These are phyloP conservation scores for Spodoptera frugiperda DNA, from an alignment of 1,140 invertebrate genomes.

Conservation along the genomic window DNA sequence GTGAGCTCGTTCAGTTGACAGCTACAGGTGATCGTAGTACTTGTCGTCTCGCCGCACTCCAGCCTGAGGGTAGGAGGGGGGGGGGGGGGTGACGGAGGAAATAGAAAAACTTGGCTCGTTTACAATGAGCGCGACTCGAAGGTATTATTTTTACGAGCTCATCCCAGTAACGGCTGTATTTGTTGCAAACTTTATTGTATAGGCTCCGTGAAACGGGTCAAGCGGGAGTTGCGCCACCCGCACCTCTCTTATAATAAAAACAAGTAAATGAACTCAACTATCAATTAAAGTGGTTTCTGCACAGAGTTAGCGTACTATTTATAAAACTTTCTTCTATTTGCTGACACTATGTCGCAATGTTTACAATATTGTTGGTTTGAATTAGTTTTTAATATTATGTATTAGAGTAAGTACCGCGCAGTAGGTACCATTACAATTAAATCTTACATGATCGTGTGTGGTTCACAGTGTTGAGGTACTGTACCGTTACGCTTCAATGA, in stretches of 20 bases:
- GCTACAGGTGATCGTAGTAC: conserved; percentile 3
- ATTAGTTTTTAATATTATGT: too few species aligned
- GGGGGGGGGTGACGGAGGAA: conserved; percentile 46
- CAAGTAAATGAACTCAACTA: conserved; percentile 14
- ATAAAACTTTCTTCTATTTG: too few species aligned
- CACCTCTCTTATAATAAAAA: conserved; percentile 26
- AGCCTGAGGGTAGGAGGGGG: not conserved
- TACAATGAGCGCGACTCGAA: conserved; percentile 50
- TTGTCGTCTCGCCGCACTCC: not conserved
- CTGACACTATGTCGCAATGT: too few species aligned
- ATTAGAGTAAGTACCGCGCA: too few species aligned
- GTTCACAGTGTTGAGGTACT: not conserved
- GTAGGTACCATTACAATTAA: too few species aligned
- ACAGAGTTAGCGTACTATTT: not conserved
- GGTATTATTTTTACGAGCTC: conserved; percentile 52
- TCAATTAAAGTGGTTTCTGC: not conserved
- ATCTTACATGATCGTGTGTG: too few species aligned
- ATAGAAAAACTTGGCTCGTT: conserved; percentile 64
- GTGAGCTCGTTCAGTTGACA: not conserved
- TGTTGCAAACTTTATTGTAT: conserved; percentile 44
- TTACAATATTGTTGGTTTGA: too few species aligned
- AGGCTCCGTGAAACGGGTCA: conserved; percentile 35
- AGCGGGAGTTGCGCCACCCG: conserved; percentile 17
- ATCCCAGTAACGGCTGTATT: conserved; percentile 47
- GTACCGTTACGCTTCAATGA: not conserved